Evolutionary conservation across 2,113 vertebrate species (phyloP), one percentile per base, ranked within the genome.

Genomic region (Pelvicachromis taeniatus): DNA sequence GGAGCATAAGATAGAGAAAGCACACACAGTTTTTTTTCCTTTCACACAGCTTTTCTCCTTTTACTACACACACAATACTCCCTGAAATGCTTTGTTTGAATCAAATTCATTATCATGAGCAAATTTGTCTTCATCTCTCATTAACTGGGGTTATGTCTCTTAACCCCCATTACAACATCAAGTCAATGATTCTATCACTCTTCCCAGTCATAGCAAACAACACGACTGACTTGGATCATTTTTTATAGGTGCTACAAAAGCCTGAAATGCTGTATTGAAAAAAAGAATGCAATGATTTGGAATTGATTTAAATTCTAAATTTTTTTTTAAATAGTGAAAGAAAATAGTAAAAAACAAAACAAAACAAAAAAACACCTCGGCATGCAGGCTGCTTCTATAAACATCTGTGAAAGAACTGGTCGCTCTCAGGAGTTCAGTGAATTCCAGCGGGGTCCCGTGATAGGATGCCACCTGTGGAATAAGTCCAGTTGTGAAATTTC

Each of bases 131-230:
- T 65, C 7, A 61, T 82, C 78, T 87, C 85, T 92, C 81, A 90
- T 93, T 91, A 92, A 87, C 80, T 54, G 54, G 58, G 90, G 88
- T 91, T 89, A 87, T 86, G 81, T 93, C 88, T 90, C 86, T 93
- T 90, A 93, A 92, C 88, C 88, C 68, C 81, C 23, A 85, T 87
- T 91, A 89, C 75, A 83, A 89, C 79, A 89, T 87, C 81, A 79
- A 88, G 65, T 90, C 75, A 77, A 81, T 92, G 89, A 92, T 91
- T 90, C 88, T 77, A 85, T 94, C 85, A 87, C 83, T 79, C 86
- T 61, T 85, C 70, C 83, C 84, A 91, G 87, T 88, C 81, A 85
- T 35, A 88, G 81, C 65, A 91, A 91, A 87, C 89, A 87, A 86
- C 77, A 61, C 14, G 31, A 78, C 16, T 31, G 40, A 12, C 38